These are phyloP conservation scores for Chymomyza costata DNA, from an alignment of 1,140 invertebrate genomes.

Conservation along the genomic window DNA sequence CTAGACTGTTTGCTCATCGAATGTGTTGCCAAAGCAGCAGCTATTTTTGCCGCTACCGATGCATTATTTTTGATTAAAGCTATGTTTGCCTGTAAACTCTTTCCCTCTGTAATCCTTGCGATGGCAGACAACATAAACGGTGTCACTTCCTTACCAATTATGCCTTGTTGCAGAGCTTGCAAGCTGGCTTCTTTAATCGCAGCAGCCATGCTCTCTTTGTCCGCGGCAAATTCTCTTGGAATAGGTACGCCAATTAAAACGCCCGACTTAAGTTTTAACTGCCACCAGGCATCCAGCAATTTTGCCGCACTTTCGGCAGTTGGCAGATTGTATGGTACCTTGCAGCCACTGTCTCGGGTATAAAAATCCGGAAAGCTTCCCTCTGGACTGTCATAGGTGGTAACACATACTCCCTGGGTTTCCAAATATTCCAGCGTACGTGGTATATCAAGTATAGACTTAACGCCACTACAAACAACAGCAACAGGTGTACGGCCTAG, in stretches of 20 bases:
- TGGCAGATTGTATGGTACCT: slow-evolving; percentile 82
- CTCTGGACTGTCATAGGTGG: slow-evolving; percentile 77
- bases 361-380: slow-evolving; percentile 94
- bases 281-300: slow-evolving; percentile 79
- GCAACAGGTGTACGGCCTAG: slow-evolving; percentile 89
- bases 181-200: slow-evolving; percentile 85
- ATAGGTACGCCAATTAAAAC: slow-evolving; percentile 95
- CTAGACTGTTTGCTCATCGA: neutral
- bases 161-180: slow-evolving; percentile 79
- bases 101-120: slow-evolving; percentile 85
- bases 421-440: slow-evolving; percentile 97
- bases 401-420: slow-evolving; percentile 94
- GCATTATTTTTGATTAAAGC: slow-evolving; percentile 96
- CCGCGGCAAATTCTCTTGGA: slow-evolving; percentile 80
- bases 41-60: slow-evolving; percentile 87
- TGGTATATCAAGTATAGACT: slow-evolving; percentile 97
- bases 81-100: slow-evolving; percentile 90
- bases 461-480: slow-evolving; percentile 96
- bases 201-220: slow-evolving; percentile 78
- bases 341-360: slow-evolving; percentile 81
- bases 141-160: slow-evolving; percentile 92
- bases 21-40: slow-evolving; percentile 78
- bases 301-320: slow-evolving; percentile 82
- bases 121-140: slow-evolving; percentile 91
- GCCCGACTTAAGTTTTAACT: slow-evolving; percentile 84